These are phyloP conservation scores for Drosophila heteroneura DNA, from an alignment of 2,888 invertebrate species.

Conservation along the genomic window DNA sequence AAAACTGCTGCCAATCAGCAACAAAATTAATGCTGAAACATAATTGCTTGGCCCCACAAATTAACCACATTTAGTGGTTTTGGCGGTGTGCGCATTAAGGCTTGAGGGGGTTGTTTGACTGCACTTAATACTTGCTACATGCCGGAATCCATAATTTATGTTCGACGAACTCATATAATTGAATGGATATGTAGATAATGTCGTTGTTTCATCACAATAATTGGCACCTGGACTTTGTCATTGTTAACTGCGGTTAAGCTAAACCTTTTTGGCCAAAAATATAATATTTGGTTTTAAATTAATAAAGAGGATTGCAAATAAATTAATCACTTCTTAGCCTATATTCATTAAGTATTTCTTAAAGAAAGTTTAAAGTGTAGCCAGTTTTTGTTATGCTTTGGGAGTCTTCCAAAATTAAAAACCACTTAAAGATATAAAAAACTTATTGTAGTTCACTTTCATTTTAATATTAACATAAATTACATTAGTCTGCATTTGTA, in stretches of 20 bases:
- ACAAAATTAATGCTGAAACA: constrained; percentile 20
- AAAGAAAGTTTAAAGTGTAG: background rate
- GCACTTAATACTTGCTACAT: constrained; percentile 64
- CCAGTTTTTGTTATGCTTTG: background rate
- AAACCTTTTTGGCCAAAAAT: background rate
- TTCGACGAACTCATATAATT: constrained; percentile 33
- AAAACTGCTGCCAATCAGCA: constrained; percentile 29
- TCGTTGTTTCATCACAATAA: constrained; percentile 18
- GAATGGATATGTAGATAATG: constrained; percentile 61
- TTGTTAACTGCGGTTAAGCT: constrained; percentile 17
- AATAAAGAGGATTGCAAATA: background rate
- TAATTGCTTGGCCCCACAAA: constrained; percentile 46
- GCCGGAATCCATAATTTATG: constrained; percentile 64
- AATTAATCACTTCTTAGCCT: background rate
- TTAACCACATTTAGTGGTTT: constrained; percentile 49
- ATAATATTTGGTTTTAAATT: background rate
- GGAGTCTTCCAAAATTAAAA: background rate
- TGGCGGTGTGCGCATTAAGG: background rate
- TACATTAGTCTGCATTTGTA: background rate
- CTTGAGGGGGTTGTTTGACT: constrained; percentile 10
- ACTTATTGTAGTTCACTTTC: background rate
- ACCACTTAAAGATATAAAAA: background rate
- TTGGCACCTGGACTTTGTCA: constrained; percentile 4
- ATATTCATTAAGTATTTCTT: background rate
- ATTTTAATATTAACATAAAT: background rate